A percentile compares a stretch with the other conserved stretches of the same genome.
Conservation (phyloP, 2,888 invertebrate genomes). For the Lasioglossum oenotherae region DNA sequence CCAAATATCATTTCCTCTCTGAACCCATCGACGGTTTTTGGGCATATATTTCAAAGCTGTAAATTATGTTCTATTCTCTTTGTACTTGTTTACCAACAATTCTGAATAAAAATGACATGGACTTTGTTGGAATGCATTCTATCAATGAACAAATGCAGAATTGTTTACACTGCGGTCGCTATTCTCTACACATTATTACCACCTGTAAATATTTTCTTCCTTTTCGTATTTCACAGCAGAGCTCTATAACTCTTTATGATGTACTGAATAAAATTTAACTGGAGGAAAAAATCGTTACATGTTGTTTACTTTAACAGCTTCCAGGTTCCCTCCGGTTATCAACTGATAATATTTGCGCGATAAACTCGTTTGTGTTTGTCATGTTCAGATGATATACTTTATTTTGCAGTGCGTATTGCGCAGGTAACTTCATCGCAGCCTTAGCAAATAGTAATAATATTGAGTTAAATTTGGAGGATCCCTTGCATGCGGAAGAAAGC, state of each 20-base stretch:
- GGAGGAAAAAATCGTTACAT: neutral
- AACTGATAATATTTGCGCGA: neutral
- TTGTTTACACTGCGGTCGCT: neutral
- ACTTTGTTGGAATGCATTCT: neutral
- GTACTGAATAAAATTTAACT: neutral
- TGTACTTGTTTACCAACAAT: too few species aligned
- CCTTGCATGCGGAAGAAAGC: too few species aligned
- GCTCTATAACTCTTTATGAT: too few species aligned
- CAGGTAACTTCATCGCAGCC: neutral
- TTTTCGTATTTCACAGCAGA: too few species aligned
- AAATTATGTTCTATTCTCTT: neutral
- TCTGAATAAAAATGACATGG: neutral
- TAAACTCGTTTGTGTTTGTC: neutral
- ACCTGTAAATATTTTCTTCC: too few species aligned
- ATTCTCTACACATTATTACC: too few species aligned
- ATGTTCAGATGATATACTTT: neutral
- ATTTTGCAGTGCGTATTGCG: too few species aligned
- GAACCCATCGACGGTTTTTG: slow-evolving; percentile 64
- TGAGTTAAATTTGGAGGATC: too few species aligned
- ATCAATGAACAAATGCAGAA: neutral
- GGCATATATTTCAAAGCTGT: slow-evolving; percentile 51
- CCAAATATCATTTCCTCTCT: neutral
- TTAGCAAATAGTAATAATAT: too few species aligned
- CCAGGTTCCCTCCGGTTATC: neutral
- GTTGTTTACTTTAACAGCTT: neutral